Evolutionary conservation across 2,888 invertebrate genomes (phyloP), one percentile per base, ranked within the genome.

Genomic region (Heliothis peltigera): DNA sequence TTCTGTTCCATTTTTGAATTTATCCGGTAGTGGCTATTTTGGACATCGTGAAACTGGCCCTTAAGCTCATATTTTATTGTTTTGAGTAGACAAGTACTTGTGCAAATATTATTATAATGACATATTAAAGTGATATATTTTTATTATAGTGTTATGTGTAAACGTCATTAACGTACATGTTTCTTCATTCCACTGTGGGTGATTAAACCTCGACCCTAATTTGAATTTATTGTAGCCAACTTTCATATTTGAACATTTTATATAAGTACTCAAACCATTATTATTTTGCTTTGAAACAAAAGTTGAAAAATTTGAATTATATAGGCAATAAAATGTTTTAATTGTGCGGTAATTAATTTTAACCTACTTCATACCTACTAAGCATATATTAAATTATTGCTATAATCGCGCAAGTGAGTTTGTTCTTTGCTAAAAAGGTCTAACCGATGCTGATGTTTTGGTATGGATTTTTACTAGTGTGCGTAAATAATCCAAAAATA

Each of bases 141-240:
- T 4, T 5, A 21, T 18, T 18, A 18, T 18, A 44, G 25, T 43
- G 42, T 53, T 49, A 72, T 18, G 39, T 65, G 22, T 42, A 54
- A 65, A 73, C 43, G 19, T 42, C 32, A 12, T 49, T 57, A 53
- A 39, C 32, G 44, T 48, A 73, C 73, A 42, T 65, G 73, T 73
- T 58, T 32, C 39, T 57, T 66, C 39, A 54, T 73, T 51, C 67
- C 73, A 3, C 25, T 0, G 73, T 58, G 75, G 22, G 42, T 53
- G 48, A 74, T 74, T 53, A 68, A 74, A 74, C 7, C 74, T 48
- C 52, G 19, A 17, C 52, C 48, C 39, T 61, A 56, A 60, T 68
- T 56, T 28, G n/a, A 60, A 60, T 70, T 28, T 68, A 44, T 68
- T 32, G 49, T 32, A 8, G 39, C 43, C 4, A 67, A 52, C 60